Percentiles rank a stretch among this genome's conserved stretches.
Conservation (phyloP, 92 coral and sea anemone species). For the Metridium senile region DNA sequence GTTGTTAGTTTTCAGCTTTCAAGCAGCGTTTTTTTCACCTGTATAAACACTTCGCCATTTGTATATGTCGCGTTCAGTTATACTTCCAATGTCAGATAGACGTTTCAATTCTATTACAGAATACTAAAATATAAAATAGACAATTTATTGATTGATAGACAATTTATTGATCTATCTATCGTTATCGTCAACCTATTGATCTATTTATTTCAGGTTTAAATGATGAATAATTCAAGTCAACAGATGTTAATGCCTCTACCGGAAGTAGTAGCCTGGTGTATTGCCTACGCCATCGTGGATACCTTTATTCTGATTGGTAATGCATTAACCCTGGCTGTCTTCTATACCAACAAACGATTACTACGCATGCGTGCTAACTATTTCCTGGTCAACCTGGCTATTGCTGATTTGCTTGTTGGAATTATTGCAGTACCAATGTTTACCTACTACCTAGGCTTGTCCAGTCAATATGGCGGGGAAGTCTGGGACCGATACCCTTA, state of each 20-base stretch:
- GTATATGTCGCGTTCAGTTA: no score
- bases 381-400: constrained; percentile 79
- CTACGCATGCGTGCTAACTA: constrained; percentile 83
- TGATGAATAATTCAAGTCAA: constrained; percentile 67
- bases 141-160: no score
- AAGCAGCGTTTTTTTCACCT: no score
- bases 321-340: constrained; percentile 70
- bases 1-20: no score
- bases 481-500: constrained; percentile 47
- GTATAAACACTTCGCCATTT: no score
- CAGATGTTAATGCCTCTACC: constrained; percentile 42
- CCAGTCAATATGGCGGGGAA: constrained; percentile 50
- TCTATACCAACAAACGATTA: constrained; percentile 68
- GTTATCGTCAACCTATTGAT: no score
- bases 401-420: constrained; percentile 82
- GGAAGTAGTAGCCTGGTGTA: constrained; percentile 71
- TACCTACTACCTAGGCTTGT: constrained; percentile 54
- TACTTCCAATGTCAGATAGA: no score
- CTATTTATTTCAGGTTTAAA: background rate
- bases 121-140: no score
- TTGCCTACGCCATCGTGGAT: constrained; percentile 65
- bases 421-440: constrained; percentile 77
- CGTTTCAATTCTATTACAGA: no score
- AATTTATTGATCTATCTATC: no score
- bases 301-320: constrained; percentile 72